These are phyloP conservation scores for Sapayoa aenigma DNA, from an alignment of 2,113 vertebrate species.

Conservation along the genomic window DNA sequence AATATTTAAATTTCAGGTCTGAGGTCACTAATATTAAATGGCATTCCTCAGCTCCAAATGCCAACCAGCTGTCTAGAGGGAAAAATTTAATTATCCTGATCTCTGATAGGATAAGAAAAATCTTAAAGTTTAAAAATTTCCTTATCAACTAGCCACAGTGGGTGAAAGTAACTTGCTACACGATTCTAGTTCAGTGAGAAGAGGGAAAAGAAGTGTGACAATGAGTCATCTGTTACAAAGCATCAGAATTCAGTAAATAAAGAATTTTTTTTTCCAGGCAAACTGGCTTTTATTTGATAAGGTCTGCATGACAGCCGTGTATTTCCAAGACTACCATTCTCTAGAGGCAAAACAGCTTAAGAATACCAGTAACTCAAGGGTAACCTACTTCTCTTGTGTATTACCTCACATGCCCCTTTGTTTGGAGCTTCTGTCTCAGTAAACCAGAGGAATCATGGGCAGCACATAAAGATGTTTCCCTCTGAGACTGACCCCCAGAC, in stretches of 20 bases:
- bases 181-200: neutral
- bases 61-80: neutral
- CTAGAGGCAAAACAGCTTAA: neutral
- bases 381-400: neutral
- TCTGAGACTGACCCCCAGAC: neutral
- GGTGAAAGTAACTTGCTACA: slow-evolving; percentile 11
- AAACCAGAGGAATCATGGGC: neutral
- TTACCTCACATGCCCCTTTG: neutral
- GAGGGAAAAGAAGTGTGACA: slow-evolving; percentile 13
- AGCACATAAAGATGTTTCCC: neutral
- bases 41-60: neutral
- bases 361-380: neutral
- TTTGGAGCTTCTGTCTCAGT: neutral
- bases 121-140: neutral
- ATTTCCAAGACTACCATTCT: neutral
- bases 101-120: neutral
- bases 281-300: slow-evolving; percentile 24
- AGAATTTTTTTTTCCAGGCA: neutral
- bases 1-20: neutral
- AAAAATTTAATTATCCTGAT: neutral
- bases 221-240: slow-evolving; percentile 41
- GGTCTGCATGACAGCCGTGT: neutral
- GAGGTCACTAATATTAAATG: neutral
- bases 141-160: neutral
- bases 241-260: slow-evolving; percentile 48